phyloP scores from a whole-genome alignment of 2,113 vertebrate genomes.

The Rutilus rutilus region DNA sequence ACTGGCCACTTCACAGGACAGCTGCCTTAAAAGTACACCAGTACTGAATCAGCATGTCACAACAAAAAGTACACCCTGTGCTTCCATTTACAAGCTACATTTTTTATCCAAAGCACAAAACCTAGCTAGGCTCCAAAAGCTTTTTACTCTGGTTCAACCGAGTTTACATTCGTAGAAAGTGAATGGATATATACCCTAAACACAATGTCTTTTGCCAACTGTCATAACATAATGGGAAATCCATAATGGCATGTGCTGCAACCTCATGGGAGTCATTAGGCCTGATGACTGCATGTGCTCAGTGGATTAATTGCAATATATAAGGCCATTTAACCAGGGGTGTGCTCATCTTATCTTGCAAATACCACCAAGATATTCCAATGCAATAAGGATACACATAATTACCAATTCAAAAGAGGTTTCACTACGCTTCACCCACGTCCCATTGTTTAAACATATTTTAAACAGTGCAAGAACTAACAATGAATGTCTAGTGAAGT shows the following conservation, averaged over 20 bases:
- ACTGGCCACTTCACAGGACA: not conserved
- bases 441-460: not conserved
- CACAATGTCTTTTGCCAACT: conserved; percentile 18
- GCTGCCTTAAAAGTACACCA: not conserved
- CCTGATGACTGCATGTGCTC: not conserved
- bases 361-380: conserved; percentile 13
- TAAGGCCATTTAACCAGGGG: conserved; percentile 14
- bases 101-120: conserved; percentile 5
- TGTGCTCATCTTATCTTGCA: not conserved
- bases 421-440: not conserved
- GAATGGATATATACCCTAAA: not conserved
- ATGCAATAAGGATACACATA: not conserved
- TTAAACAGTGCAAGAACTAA: not conserved
- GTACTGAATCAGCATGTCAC: not conserved
- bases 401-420: conserved; percentile 1
- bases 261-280: conserved; percentile 26
- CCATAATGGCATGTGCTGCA: conserved; percentile 13
- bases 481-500: conserved; percentile 3
- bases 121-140: not conserved
- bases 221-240: conserved; percentile 37
- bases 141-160: not conserved
- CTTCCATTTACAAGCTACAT: not conserved
- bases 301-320: conserved; percentile 18
- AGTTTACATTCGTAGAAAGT: not conserved
- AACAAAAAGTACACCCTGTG: not conserved